Evolutionary conservation across 2,113 vertebrate species (phyloP).

Genomic region (Proterorhinus semilunaris): DNA sequence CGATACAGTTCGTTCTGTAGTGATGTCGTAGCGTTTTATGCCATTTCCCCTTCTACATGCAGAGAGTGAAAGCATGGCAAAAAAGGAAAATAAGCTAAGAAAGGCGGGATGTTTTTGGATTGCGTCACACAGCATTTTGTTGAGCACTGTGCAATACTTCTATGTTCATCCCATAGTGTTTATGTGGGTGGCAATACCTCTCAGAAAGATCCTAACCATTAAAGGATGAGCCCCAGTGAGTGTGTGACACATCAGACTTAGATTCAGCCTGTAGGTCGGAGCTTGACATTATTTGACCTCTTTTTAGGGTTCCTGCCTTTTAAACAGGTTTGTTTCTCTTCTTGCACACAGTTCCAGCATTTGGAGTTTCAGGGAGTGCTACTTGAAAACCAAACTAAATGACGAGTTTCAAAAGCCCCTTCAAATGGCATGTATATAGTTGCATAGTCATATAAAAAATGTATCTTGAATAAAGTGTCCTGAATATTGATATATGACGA

Average conservation of each 20-base stretch:
- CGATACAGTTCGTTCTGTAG: slow-evolving; percentile 88
- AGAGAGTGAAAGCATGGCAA: slow-evolving; percentile 65
- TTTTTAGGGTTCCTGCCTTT: slow-evolving; percentile 56
- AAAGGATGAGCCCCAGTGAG: slow-evolving; percentile 47
- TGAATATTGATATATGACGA: slow-evolving; percentile 47
- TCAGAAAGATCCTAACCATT: slow-evolving; percentile 26
- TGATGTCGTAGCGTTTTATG: slow-evolving; percentile 88
- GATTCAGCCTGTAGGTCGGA: slow-evolving; percentile 64
- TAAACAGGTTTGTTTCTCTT: slow-evolving; percentile 54
- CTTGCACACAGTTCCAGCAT: slow-evolving; percentile 72
- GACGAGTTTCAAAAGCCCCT: slow-evolving; percentile 46
- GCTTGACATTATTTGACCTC: slow-evolving; percentile 50
- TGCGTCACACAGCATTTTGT: slow-evolving; percentile 89
- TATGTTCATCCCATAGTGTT: slow-evolving; percentile 74
- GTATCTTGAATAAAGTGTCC: slow-evolving; percentile 59
- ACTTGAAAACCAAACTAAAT: slow-evolving; percentile 56
- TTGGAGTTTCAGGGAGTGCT: slow-evolving; percentile 71
- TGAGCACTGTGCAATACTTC: slow-evolving; percentile 95
- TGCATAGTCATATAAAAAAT: slow-evolving; percentile 67
- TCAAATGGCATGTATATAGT: slow-evolving; percentile 72
- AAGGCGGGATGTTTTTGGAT: slow-evolving; percentile 48
- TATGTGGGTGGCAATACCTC: slow-evolving; percentile 51
- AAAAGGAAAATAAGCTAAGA: not conserved
- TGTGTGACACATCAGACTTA: slow-evolving; percentile 75
- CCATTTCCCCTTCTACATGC: slow-evolving; percentile 89